phyloP scores from a whole-genome alignment of 1,140 invertebrate genomes.

The Drosophila tsacasi region DNA sequence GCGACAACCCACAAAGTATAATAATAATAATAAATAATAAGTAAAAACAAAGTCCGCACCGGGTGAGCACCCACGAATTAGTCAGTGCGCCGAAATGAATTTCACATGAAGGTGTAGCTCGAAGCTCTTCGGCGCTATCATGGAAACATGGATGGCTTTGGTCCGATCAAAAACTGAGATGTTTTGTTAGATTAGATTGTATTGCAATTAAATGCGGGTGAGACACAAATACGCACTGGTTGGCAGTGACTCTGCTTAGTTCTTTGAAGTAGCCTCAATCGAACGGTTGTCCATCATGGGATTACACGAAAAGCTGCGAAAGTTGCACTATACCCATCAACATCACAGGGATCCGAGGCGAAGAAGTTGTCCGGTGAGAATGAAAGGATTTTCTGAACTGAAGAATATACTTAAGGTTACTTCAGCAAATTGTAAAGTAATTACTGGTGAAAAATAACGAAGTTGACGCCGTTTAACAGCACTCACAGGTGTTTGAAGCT shows the following conservation, averaged over 20 bases:
- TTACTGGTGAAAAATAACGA: no score
- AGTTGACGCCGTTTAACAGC: no score
- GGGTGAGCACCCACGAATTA: slow-evolving; percentile 21
- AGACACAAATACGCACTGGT: slow-evolving; percentile 2
- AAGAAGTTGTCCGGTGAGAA: slow-evolving; percentile 21
- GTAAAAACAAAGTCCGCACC: slow-evolving; percentile 20
- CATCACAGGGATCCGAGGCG: neutral
- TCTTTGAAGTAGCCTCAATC: neutral
- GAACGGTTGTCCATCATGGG: slow-evolving; percentile 33
- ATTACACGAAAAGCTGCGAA: slow-evolving; percentile 38
- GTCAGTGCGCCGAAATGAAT: slow-evolving; percentile 25
- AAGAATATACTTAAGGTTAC: no score
- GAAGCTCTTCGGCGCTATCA: slow-evolving; percentile 10
- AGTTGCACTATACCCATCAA: slow-evolving; percentile 7
- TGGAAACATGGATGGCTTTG: slow-evolving; percentile 7
- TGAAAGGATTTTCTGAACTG: neutral
- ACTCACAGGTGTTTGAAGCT: neutral
- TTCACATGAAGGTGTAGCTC: slow-evolving; percentile 25
- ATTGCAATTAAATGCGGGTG: slow-evolving; percentile 21
- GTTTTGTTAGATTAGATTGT: slow-evolving; percentile 35
- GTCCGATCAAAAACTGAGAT: slow-evolving; percentile 11
- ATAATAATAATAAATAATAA: slow-evolving; percentile 4
- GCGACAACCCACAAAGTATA: neutral
- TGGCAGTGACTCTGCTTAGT: slow-evolving; percentile 26
- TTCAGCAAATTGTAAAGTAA: no score